Percentiles rank a stretch among this genome's conserved stretches.
phyloP scores from a whole-genome alignment of 2,888 invertebrate species.

The Epinotia nisella region DNA sequence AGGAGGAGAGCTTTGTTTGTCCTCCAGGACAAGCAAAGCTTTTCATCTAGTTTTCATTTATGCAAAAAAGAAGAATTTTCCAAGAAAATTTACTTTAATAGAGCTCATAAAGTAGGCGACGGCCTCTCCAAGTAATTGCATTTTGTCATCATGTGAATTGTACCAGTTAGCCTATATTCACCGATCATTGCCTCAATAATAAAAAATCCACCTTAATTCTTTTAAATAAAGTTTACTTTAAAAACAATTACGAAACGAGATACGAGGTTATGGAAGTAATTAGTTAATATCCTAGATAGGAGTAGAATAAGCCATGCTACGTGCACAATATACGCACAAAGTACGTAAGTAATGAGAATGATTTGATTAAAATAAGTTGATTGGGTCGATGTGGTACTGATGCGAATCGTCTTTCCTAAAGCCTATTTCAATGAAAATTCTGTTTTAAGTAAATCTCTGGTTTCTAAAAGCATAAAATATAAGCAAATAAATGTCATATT shows the following conservation, averaged over 20 bases:
- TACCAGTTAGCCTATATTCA: constrained; percentile 23
- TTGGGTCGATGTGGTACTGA: no score
- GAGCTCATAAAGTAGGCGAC: constrained; percentile 34
- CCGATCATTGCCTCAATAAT: background rate
- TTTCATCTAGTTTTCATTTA: background rate
- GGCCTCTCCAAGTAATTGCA: constrained; percentile 17
- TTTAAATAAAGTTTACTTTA: background rate
- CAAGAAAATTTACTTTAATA: constrained; percentile 20
- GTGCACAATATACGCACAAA: no score
- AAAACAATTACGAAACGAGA: background rate
- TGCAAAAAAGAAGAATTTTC: constrained; percentile 1
- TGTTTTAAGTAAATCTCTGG: no score
- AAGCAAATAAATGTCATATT: no score
- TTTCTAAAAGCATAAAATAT: no score
- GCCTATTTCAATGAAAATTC: no score
- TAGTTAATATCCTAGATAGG: background rate
- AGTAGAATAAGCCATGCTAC: no score
- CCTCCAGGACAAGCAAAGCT: background rate
- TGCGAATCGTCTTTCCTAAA: no score
- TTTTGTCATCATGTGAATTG: constrained; percentile 3
- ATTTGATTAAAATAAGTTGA: no score
- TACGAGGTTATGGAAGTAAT: background rate
- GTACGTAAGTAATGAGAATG: no score
- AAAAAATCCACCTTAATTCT: background rate
- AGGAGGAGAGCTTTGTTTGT: no score